Base-by-base conservation (phyloP, 2,888 invertebrate genomes). In the Pegoplata infirma region DNA sequence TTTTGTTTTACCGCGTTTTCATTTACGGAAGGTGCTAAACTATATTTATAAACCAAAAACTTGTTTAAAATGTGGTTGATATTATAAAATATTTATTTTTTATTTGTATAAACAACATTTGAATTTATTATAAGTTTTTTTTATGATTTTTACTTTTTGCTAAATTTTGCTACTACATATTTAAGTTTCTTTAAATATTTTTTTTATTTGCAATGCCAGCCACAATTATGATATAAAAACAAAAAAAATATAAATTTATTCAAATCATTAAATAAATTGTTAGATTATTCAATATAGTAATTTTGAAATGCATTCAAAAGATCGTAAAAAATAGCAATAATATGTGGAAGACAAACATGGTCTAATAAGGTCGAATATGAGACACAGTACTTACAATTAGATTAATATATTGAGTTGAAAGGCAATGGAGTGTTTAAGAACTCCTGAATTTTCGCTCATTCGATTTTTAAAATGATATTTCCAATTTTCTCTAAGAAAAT, bases 11-110 rank as follows among this genome's bases (percentile, higher is more conserved):
- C 21, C 3, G 7, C 23, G 5, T 10, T 10, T 36, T 63, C 36
- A 51, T 69, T 61, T 59, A 66, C 78, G 71, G 75, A 79, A 79
- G 69, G 71, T 69, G 66, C 55, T 47, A 73, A 78, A 59, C 53
- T 78, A 77, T n/a, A n/a, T 73, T 77, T 68, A 44, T 40, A 58
- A 47, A 10, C 19, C 8, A 53, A 51, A n/a, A 71, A 71, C 63
- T 55, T 71, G 56, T 64, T 64, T 49, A 2, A 56, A 63, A 55
- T 40, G 46, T 55, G 12, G 28, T 14, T 67, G 19, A 46, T 53
- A 17, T 53, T 68, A n/a, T n/a, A 40, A n/a, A 40, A 40, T 40
- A 40, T 40, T 12, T 40, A 40, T 5, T 40, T 10, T n/a, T n/a
- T n/a, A n/a, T 40, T 40, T 40, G 8, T 32, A n/a, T 40, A 40